phyloP scores from a whole-genome alignment of 2,888 invertebrate genomes.

The Epinotia ramella region DNA sequence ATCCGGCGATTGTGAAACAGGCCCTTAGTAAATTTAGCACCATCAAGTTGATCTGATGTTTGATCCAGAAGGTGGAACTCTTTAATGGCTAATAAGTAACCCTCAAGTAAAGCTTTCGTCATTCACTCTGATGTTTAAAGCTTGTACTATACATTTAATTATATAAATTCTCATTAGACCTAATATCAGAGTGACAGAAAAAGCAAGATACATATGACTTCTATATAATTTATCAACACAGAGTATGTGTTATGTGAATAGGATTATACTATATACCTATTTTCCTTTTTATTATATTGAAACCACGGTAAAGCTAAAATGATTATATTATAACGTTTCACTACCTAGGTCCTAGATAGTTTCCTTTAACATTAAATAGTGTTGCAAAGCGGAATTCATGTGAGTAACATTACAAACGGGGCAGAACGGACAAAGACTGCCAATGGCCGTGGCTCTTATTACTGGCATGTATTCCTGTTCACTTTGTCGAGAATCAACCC shows the following conservation, averaged over 20 bases:
- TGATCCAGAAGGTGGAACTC: too few species aligned
- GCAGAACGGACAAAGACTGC: constrained; percentile 6
- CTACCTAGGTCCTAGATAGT: constrained; percentile 33
- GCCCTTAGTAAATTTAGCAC: too few species aligned
- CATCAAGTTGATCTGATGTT: too few species aligned
- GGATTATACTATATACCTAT: constrained; percentile 19
- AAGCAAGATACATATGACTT: constrained; percentile 18
- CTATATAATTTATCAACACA: constrained; percentile 38
- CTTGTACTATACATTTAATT: too few species aligned
- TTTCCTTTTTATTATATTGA: constrained; percentile 32
- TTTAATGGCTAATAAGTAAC: too few species aligned
- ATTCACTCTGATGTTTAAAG: too few species aligned
- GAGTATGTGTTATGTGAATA: constrained; percentile 26
- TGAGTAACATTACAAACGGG: constrained; percentile 13
- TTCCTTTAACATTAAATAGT: constrained; percentile 26
- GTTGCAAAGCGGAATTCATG: constrained; percentile 10
- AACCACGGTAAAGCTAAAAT: constrained; percentile 30
- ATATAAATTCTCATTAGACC: too few species aligned
- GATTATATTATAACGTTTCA: constrained; percentile 19
- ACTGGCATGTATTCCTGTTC: neutral
- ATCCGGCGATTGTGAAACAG: too few species aligned
- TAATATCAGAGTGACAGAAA: neutral
- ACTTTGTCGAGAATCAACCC: neutral
- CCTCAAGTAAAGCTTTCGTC: too few species aligned
- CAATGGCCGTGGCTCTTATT: constrained; percentile 8